These are phyloP conservation scores for Fulica atra DNA, from an alignment of 2,113 vertebrate genomes.

Conservation along the genomic window DNA sequence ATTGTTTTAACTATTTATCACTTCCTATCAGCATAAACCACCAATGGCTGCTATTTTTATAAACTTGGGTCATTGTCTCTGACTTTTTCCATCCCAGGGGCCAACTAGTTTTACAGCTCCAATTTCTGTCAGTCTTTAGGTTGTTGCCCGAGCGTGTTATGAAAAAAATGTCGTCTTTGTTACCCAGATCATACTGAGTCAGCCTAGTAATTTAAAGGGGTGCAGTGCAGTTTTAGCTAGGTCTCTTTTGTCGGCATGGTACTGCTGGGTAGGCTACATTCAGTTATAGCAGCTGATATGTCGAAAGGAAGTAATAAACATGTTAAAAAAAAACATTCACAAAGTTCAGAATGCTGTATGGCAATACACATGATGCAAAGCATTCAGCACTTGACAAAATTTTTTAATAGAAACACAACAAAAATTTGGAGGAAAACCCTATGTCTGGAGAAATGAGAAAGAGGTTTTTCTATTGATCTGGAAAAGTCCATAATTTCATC, in stretches of 20 bases:
- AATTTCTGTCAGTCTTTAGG: not conserved
- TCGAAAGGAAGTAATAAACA: not conserved
- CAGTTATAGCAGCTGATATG: not conserved
- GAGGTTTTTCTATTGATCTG: not conserved
- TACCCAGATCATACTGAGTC: not conserved
- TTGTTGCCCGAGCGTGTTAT: not conserved
- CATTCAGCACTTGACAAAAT: not conserved
- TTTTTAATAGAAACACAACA: not conserved
- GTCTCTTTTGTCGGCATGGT: not conserved
- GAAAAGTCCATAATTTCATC: not conserved
- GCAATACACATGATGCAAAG: not conserved
- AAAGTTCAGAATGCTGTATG: not conserved
- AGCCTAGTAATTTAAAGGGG: not conserved
- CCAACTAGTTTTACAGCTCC: not conserved
- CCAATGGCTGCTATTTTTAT: not conserved
- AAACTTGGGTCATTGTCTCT: not conserved
- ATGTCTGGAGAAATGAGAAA: not conserved
- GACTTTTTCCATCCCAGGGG: not conserved
- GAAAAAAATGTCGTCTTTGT: not conserved
- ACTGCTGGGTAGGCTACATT: not conserved
- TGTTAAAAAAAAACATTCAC: not conserved
- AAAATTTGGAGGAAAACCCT: not conserved
- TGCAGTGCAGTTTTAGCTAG: not conserved
- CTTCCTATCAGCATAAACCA: not conserved
- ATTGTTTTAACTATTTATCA: not conserved